Evolutionary conservation across 2,888 invertebrate genomes (phyloP).

Genomic region (Dryadula phaetusa): DNA sequence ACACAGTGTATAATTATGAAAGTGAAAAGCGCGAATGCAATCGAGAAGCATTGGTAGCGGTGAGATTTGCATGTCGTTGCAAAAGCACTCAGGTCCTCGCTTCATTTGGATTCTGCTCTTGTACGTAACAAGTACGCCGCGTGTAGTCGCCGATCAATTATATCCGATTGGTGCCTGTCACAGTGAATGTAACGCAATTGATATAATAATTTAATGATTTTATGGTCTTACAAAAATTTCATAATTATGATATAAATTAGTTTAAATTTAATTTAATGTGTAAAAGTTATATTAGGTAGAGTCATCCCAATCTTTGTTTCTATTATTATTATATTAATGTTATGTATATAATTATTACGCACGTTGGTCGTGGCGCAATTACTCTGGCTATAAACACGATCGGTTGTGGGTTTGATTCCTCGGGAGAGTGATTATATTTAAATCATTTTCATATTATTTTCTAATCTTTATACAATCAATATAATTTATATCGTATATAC

Average conservation of each 20-base stretch:
- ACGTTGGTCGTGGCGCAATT: no score
- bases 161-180: slow-evolving; percentile 58
- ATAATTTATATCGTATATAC: background rate
- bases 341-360: no score
- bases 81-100: slow-evolving; percentile 46
- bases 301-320: no score
- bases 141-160: slow-evolving; percentile 58
- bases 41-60: slow-evolving; percentile 48
- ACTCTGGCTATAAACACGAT: no score
- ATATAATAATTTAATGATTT: slow-evolving; percentile 59
- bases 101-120: slow-evolving; percentile 52
- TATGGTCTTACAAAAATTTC: slow-evolving; percentile 43
- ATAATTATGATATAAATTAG: slow-evolving; percentile 31
- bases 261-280: no score
- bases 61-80: slow-evolving; percentile 46
- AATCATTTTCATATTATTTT: no score
- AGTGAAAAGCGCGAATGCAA: slow-evolving; percentile 42
- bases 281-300: no score
- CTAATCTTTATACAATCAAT: no score
- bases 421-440: no score
- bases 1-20: slow-evolving; percentile 37
- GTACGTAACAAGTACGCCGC: slow-evolving; percentile 45
- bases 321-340: no score
- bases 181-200: slow-evolving; percentile 54
- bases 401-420: no score